A percentile compares a stretch with the other conserved stretches of the same genome.
Conservation (phyloP, 2,797 vertebrate genomes). For the Nothura maculosa region DNA sequence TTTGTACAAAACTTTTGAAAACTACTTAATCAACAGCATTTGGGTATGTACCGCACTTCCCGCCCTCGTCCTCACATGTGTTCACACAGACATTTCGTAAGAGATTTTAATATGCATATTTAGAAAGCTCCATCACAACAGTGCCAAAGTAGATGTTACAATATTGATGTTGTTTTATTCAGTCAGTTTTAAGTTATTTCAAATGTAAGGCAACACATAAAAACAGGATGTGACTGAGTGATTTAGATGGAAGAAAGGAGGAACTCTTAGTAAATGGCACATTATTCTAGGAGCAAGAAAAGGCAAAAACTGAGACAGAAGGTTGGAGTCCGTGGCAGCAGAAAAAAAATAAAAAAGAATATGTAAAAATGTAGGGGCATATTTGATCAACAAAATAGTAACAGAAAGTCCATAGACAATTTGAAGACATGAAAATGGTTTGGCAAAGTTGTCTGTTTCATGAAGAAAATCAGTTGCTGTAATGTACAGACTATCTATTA, state of each 20-base stretch:
- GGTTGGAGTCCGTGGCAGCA: conserved; percentile 41
- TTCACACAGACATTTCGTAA: background rate
- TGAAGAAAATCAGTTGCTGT: conserved; percentile 7
- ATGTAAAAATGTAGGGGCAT: background rate
- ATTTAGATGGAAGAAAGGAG: conserved; percentile 67
- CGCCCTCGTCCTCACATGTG: background rate
- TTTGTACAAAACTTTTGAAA: background rate
- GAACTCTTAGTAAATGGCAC: conserved; percentile 55
- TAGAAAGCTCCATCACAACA: conserved; percentile 34
- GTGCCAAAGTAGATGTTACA: conserved; percentile 55
- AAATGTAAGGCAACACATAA: conserved; percentile 65
- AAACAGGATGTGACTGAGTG: conserved; percentile 67
- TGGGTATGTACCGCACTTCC: conserved; percentile 5
- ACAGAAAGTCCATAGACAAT: background rate
- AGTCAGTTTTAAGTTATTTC: conserved; percentile 56
- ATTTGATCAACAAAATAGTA: conserved; percentile 8
- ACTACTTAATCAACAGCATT: conserved; percentile 11
- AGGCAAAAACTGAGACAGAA: conserved; percentile 26
- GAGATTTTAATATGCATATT: conserved; percentile 8
- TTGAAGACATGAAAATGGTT: background rate
- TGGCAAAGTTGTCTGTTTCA: background rate
- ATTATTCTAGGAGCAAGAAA: conserved; percentile 27
- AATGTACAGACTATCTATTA: background rate
- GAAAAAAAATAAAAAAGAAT: conserved; percentile 35
- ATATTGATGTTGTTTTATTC: conserved; percentile 61